Evolutionary conservation across 2,888 invertebrate species (phyloP).

Genomic region (Apeira syringaria): DNA sequence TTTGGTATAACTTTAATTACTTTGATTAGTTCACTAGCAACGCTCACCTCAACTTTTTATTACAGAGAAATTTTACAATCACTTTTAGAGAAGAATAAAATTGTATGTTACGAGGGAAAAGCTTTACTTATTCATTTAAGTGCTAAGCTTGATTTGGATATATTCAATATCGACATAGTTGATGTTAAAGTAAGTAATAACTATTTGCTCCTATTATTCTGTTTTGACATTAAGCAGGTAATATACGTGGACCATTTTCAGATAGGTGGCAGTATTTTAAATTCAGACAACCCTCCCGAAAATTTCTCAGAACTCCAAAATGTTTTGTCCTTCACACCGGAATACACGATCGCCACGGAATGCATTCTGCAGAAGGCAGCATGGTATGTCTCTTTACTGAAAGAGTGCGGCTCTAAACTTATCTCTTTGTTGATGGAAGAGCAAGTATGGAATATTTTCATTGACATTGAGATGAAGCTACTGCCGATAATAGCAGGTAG

Average conservation of each 20-base stretch:
- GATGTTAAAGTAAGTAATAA: constrained; percentile 53
- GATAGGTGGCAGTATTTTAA: constrained; percentile 68
- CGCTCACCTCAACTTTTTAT: constrained; percentile 15
- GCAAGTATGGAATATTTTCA: constrained; percentile 65
- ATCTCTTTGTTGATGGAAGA: constrained; percentile 42
- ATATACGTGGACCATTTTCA: too few species aligned
- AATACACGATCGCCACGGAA: constrained; percentile 55
- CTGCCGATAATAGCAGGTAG: constrained; percentile 69
- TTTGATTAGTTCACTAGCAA: too few species aligned
- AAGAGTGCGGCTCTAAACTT: constrained; percentile 42
- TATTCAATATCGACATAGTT: constrained; percentile 38
- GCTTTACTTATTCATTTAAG: constrained; percentile 54
- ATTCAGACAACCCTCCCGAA: constrained; percentile 66
- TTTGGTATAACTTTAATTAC: too few species aligned
- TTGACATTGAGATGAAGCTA: constrained; percentile 70
- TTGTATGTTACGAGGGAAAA: constrained; percentile 69
- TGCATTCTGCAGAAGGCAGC: constrained; percentile 56
- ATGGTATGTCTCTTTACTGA: constrained; percentile 53
- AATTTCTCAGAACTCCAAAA: constrained; percentile 60
- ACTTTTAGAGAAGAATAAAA: constrained; percentile 43
- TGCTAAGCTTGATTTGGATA: constrained; percentile 41
- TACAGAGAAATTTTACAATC: constrained; percentile 41
- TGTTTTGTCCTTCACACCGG: constrained; percentile 42
- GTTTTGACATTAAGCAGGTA: too few species aligned
- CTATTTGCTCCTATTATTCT: background rate